Evolutionary conservation across 2,113 vertebrate genomes (phyloP).

Genomic region (Notiomystis cincta): DNA sequence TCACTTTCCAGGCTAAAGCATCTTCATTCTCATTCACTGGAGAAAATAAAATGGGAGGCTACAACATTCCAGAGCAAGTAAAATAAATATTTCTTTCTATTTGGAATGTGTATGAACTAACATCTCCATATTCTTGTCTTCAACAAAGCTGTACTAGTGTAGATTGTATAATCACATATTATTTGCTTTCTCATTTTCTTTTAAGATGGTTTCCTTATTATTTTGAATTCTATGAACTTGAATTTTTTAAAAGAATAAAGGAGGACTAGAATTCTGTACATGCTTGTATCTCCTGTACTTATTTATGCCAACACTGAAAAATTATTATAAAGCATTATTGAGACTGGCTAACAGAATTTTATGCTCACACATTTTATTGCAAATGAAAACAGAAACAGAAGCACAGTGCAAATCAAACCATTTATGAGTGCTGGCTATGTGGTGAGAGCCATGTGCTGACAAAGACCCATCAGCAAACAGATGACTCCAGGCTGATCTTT

Average conservation of each 20-base stretch:
- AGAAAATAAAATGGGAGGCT: neutral
- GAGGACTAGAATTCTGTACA: neutral
- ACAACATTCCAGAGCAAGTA: neutral
- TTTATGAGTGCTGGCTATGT: neutral
- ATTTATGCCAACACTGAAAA: neutral
- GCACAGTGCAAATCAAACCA: neutral
- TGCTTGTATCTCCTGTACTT: neutral
- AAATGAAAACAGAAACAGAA: neutral
- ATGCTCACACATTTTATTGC: neutral
- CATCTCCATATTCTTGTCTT: neutral
- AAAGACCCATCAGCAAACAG: neutral
- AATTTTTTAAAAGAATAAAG: neutral
- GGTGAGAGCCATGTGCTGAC: neutral
- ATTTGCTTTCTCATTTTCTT: neutral
- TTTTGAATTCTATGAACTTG: neutral
- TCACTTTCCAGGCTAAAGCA: neutral
- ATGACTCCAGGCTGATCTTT: rapidly evolving
- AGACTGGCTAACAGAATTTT: neutral
- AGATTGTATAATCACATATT: neutral
- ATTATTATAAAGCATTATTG: neutral
- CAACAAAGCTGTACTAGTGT: neutral
- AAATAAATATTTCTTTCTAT: neutral
- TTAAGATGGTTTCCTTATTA: neutral
- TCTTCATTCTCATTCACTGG: neutral
- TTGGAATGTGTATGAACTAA: neutral